A percentile compares a stretch with the other conserved stretches of the same genome.
phyloP scores from a whole-genome alignment of 2,113 vertebrate species.

The Mobula birostris region DNA sequence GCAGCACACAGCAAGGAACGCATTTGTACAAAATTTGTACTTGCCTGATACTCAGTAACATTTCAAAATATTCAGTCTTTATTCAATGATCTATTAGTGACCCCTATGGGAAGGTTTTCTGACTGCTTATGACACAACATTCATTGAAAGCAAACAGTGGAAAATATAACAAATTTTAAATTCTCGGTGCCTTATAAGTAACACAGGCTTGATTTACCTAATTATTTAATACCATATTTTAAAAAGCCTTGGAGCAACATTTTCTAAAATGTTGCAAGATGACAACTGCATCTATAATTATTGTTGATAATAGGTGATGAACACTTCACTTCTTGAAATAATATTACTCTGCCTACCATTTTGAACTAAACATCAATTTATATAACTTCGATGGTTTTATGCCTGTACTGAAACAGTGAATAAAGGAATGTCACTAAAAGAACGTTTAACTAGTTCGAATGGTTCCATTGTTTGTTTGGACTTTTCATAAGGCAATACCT shows the following conservation, averaged over 20 bases:
- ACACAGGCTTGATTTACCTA: background rate
- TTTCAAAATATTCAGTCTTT: slow-evolving; percentile 55
- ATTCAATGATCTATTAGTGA: slow-evolving; percentile 87
- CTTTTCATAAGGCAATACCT: background rate
- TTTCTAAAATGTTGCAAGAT: background rate
- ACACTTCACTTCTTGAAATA: background rate
- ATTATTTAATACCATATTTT: background rate
- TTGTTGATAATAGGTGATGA: background rate
- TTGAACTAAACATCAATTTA: background rate
- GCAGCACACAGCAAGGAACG: slow-evolving; percentile 50
- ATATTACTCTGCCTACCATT: background rate
- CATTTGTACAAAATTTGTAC: slow-evolving; percentile 48
- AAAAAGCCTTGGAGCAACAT: background rate
- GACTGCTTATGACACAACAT: background rate
- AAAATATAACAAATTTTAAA: background rate
- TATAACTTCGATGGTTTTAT: background rate
- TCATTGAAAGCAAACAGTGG: slow-evolving; percentile 18
- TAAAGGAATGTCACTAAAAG: background rate
- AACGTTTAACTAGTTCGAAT: background rate
- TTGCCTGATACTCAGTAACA: slow-evolving; percentile 52
- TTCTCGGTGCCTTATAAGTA: background rate
- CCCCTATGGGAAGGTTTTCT: slow-evolving; percentile 82
- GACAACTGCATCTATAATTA: background rate
- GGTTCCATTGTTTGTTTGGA: background rate
- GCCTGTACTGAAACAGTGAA: background rate